Evolutionary conservation across 2,888 invertebrate species (phyloP), one percentile per base, ranked within the genome.

Genomic region (Clostera curtula): DNA sequence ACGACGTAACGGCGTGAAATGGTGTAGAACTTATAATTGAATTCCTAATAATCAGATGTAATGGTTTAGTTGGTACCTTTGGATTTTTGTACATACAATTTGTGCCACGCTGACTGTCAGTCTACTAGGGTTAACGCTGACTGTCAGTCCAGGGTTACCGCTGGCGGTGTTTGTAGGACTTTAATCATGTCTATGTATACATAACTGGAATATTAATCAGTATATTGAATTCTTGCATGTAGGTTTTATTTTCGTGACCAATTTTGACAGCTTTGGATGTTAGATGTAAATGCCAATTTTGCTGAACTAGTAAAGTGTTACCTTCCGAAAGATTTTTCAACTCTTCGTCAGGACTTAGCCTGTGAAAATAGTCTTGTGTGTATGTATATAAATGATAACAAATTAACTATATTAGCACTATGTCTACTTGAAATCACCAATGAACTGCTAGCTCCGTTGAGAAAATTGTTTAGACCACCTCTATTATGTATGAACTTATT

Each of bases 401-500:
- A 61, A 63, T 55, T 60, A 56, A 57, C 40, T 48, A 54, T 48
- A 51, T 59, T 55, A 72, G 70, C 73, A 74, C 72, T 51, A 67
- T 64, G 64, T 69, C 68, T 68, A 66, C 58, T 63, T 65, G 47
- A 59, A 63, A 62, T 74, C 70, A 71, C 70, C 61, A 66, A 68
- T 70, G 61, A 67, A 69, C 55, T 65, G 62, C 60, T 68, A 65
- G 42, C 39, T 68, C 59, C 64, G 62, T 64, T 65, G 56, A 59
- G 51, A 66, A 52, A 61, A 56, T 58, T 58, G 56, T 67, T 65
- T 68, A 67, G 61, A 72, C 67, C 68, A 73, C 71, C 66, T 63
- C 46, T 61, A 56, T 52, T 61, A 72, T 74, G 72, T 79, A 75
- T 75, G 68, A 77, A 75, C 63, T 62, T 69, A 72, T 67, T 67